These are phyloP conservation scores for Nemoura dubitans DNA, from an alignment of 2,888 invertebrate genomes.

Conservation along the genomic window DNA sequence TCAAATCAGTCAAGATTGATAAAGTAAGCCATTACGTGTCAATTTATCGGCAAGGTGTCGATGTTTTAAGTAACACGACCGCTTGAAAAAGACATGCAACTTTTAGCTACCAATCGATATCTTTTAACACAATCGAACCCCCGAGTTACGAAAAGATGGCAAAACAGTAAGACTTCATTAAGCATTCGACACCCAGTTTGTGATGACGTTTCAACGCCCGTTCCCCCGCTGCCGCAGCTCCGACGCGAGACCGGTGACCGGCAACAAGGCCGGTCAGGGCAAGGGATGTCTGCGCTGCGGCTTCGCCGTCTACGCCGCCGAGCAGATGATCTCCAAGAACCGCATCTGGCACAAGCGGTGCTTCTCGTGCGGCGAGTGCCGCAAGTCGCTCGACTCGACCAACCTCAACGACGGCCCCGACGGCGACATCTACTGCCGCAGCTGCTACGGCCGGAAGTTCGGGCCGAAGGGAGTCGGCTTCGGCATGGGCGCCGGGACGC, in stretches of 20 bases:
- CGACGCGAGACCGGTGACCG: conserved; percentile 78
- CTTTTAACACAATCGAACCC: too few species aligned
- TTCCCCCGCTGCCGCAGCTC: conserved; percentile 67
- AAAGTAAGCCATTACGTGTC: too few species aligned
- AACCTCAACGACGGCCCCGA: conserved; percentile 92
- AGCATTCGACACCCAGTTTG: too few species aligned
- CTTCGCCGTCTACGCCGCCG: conserved; percentile 93
- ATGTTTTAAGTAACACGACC: too few species aligned
- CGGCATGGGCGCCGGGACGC: conserved; percentile 89
- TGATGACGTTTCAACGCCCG: too few species aligned
- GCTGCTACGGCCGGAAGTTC: conserved; percentile 87
- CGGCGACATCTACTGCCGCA: conserved; percentile 91
- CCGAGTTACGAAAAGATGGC: too few species aligned
- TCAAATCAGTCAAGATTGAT: too few species aligned
- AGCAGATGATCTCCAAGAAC: conserved; percentile 95
- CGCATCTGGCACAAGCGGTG: conserved; percentile 90
- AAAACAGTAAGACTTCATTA: too few species aligned
- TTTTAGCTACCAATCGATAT: too few species aligned
- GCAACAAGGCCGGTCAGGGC: conserved; percentile 77
- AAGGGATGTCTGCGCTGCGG: conserved; percentile 89
- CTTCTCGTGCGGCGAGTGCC: conserved; percentile 90
- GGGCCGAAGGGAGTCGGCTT: conserved; percentile 91
- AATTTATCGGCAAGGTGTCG: too few species aligned
- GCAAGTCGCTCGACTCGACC: conserved; percentile 88
- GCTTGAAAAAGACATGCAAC: too few species aligned